Conservation (phyloP, 2,797 vertebrate species). For the Cygnus olor region DNA sequence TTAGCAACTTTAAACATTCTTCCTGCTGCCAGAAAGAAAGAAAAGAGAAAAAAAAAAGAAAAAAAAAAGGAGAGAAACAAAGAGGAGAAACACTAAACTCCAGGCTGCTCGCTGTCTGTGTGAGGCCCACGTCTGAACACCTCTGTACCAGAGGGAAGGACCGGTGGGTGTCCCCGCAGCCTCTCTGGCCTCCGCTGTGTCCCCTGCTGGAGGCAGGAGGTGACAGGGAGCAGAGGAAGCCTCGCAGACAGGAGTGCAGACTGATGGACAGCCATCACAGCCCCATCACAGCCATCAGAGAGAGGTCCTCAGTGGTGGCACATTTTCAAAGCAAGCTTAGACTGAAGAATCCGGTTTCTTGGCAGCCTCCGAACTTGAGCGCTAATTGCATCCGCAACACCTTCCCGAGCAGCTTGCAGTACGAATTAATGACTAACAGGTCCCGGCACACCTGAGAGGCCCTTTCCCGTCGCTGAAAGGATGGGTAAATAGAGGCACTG, state of each 20-base stretch:
- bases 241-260: too few species aligned
- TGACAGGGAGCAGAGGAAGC: background rate
- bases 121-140: slow-evolving; percentile 38
- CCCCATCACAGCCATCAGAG: fast-evolving
- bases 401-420: background rate
- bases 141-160: background rate
- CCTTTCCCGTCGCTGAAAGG: background rate
- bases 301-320: fast-evolving
- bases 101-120: slow-evolving; percentile 35
- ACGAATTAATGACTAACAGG: background rate
- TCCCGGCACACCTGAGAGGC: background rate
- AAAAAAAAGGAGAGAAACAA: slow-evolving; percentile 5
- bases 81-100: slow-evolving; percentile 15
- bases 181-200: background rate
- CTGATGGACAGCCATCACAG: fast-evolving
- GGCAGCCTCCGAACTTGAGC: background rate
- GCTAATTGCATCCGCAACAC: background rate
- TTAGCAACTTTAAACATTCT: slow-evolving; percentile 71
- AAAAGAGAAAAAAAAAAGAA: background rate
- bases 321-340: background rate
- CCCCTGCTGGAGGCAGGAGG: background rate
- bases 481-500: background rate
- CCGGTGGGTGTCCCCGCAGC: background rate
- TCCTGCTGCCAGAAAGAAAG: slow-evolving; percentile 33
- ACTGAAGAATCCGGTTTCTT: background rate